Conservation (phyloP, 1,140 invertebrate species). For the Temnothorax curvispinosus region DNA sequence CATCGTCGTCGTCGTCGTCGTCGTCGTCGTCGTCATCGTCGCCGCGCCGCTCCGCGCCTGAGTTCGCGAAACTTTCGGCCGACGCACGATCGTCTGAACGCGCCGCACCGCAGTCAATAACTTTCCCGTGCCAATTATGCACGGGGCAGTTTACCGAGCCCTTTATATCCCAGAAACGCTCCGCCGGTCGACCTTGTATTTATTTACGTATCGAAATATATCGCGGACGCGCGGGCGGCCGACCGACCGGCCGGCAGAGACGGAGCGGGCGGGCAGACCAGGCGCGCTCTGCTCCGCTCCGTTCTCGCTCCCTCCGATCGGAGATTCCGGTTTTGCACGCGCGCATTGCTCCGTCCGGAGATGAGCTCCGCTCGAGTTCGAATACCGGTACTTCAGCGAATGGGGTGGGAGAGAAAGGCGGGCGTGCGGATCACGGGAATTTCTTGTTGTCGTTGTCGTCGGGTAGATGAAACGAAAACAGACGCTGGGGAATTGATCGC, state of each 20-base stretch:
- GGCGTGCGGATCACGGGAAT: slow-evolving; percentile 62
- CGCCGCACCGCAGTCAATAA: slow-evolving; percentile 55
- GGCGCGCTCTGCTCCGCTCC: background rate
- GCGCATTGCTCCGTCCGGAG: slow-evolving; percentile 40
- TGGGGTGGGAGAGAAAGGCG: background rate
- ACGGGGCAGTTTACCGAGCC: slow-evolving; percentile 66
- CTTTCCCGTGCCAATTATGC: slow-evolving; percentile 69
- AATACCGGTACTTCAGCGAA: slow-evolving; percentile 68
- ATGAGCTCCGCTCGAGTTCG: slow-evolving; percentile 56
- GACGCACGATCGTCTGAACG: background rate
- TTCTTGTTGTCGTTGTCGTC: slow-evolving; percentile 52
- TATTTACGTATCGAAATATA: slow-evolving; percentile 82
- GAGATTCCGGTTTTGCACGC: slow-evolving; percentile 69
- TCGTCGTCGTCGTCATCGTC: background rate
- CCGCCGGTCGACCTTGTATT: slow-evolving; percentile 80
- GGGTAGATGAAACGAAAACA: slow-evolving; percentile 70
- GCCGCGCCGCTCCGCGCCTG: background rate
- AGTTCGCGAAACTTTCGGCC: slow-evolving; percentile 39
- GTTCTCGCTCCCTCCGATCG: slow-evolving; percentile 34
- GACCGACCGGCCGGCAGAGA: background rate
- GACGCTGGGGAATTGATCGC: slow-evolving; percentile 57
- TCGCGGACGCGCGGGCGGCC: slow-evolving; percentile 35
- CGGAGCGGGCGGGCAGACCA: background rate
- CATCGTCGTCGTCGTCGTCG: background rate
- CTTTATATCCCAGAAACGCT: slow-evolving; percentile 78